These are phyloP conservation scores for Ormia ochracea DNA, from an alignment of 2,888 invertebrate genomes.

Conservation along the genomic window DNA sequence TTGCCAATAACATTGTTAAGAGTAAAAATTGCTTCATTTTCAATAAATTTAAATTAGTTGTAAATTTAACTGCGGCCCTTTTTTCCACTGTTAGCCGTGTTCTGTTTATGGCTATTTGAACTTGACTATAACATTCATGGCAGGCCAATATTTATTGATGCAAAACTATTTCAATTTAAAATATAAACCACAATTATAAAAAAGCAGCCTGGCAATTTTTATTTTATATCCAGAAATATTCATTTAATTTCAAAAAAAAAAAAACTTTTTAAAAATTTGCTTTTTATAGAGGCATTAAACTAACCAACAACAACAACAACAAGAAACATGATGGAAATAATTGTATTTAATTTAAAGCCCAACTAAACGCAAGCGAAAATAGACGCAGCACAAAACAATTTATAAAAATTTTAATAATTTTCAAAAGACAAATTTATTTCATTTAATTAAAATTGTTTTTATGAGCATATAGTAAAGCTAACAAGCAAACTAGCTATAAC, in stretches of 20 bases:
- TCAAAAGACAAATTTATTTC: background rate
- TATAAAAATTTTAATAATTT: constrained; percentile 24
- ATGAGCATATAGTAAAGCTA: background rate
- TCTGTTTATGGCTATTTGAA: constrained; percentile 40
- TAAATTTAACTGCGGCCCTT: constrained; percentile 13
- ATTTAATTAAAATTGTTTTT: constrained; percentile 18
- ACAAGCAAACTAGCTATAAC: background rate
- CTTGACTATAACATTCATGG: constrained; percentile 37
- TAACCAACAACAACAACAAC: background rate
- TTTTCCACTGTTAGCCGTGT: constrained; percentile 13
- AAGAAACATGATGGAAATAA: constrained; percentile 37
- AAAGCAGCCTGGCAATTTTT: background rate
- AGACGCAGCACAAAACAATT: background rate
- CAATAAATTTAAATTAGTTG: background rate
- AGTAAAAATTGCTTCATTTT: constrained; percentile 19
- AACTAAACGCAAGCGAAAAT: background rate
- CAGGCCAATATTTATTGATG: constrained; percentile 47
- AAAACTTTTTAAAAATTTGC: background rate
- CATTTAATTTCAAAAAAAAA: constrained; percentile 22
- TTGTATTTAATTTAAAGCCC: constrained; percentile 3
- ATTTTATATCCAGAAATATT: constrained; percentile 17
- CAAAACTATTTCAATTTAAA: constrained; percentile 53
- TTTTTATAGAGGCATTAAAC: background rate
- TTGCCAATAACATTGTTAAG: background rate
- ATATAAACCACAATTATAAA: constrained; percentile 41